These are phyloP conservation scores for Ostrea edulis DNA, from an alignment of 1,140 invertebrate species.

Conservation along the genomic window DNA sequence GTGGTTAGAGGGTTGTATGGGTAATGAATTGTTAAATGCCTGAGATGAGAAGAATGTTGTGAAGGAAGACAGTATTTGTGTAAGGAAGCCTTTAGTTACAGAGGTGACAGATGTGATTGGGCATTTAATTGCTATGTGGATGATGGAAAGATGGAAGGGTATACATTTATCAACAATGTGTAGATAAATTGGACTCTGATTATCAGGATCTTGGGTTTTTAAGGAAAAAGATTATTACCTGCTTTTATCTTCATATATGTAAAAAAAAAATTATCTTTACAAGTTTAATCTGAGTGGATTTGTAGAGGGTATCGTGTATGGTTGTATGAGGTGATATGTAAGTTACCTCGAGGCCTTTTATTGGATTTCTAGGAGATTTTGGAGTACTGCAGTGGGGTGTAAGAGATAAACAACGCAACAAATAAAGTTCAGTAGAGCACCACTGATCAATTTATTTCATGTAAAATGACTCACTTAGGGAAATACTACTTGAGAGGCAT, in stretches of 20 bases:
- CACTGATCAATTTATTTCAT: constrained; percentile 20
- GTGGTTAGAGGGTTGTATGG: not conserved
- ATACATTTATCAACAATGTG: not conserved
- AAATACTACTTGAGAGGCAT: constrained; percentile 4
- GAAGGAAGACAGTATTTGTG: not conserved
- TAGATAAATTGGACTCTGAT: not conserved
- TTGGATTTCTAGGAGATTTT: constrained; percentile 12
- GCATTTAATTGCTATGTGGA: not conserved
- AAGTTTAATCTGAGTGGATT: not conserved
- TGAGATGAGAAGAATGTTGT: not conserved
- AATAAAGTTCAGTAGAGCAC: constrained; percentile 13
- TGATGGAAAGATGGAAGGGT: not conserved
- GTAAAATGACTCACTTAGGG: constrained; percentile 21
- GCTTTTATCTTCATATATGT: not conserved
- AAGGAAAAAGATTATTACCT: not conserved
- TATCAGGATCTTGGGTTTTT: not conserved
- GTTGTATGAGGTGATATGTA: not conserved
- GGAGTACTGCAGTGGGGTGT: not conserved
- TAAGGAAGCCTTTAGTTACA: not conserved
- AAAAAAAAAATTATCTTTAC: constrained; percentile 2
- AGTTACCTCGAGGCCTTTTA: not conserved
- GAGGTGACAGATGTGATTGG: not conserved
- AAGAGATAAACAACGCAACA: not conserved
- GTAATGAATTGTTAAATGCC: constrained; percentile 23
- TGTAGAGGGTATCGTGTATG: not conserved